Evolutionary conservation across 2,888 invertebrate genomes (phyloP).

Genomic region (Andrena praecox): DNA sequence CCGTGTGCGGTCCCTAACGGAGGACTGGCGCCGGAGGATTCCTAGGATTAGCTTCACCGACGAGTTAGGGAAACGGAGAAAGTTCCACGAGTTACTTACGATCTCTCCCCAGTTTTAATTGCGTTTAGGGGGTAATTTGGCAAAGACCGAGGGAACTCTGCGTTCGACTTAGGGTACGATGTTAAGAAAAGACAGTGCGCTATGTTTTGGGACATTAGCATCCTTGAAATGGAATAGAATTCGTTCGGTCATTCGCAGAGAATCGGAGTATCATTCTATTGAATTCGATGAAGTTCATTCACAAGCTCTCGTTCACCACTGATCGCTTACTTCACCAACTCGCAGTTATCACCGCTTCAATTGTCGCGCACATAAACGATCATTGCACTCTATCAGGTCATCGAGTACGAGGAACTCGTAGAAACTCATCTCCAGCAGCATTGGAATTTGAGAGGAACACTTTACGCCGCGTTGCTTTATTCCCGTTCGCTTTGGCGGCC

Average conservation of each 20-base stretch:
- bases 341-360: constrained; percentile 59
- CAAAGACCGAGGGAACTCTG: background rate
- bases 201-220: background rate
- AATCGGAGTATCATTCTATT: constrained; percentile 6
- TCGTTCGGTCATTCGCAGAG: background rate
- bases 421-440: background rate
- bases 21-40: constrained; percentile 13
- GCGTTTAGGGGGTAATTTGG: background rate
- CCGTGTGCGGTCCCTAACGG: constrained; percentile 12
- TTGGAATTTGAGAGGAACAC: constrained; percentile 20
- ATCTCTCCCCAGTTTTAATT: background rate
- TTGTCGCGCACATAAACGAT: constrained; percentile 53
- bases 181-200: background rate
- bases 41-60: constrained; percentile 29
- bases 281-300: constrained; percentile 22
- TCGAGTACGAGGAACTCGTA: background rate
- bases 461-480: background rate
- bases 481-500: background rate
- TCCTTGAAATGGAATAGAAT: constrained; percentile 2
- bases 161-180: background rate
- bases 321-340: constrained; percentile 63
- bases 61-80: background rate
- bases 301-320: constrained; percentile 61
- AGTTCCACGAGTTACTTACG: background rate
- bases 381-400: constrained; percentile 48